These are phyloP conservation scores for Phengaris arion DNA, from an alignment of 2,888 invertebrate species.

Conservation along the genomic window DNA sequence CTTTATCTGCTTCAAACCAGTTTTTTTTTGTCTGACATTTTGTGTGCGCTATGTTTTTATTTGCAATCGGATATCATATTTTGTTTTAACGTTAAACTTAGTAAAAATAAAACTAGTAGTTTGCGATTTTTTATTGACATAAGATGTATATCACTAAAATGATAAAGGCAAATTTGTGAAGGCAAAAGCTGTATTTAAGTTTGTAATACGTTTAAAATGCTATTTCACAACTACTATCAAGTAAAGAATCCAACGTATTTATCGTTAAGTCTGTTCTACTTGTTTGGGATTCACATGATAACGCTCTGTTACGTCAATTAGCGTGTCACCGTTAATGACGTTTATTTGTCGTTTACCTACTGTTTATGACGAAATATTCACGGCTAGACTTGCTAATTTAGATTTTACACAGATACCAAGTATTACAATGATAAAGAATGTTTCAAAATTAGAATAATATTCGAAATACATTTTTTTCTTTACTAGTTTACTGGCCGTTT, in stretches of 20 bases:
- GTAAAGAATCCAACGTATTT: background rate
- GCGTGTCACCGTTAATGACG: background rate
- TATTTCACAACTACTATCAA: background rate
- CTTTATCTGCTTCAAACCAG: background rate
- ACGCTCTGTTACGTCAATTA: background rate
- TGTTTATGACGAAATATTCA: background rate
- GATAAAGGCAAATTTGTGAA: no score
- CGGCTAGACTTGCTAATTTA: background rate
- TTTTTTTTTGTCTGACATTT: background rate
- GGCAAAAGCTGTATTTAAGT: no score
- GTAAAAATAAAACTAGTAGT: no score
- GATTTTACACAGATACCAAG: background rate
- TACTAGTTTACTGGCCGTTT: background rate
- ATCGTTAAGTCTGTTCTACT: background rate
- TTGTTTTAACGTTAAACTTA: background rate
- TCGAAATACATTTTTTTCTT: background rate
- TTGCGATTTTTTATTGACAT: no score
- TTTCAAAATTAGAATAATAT: background rate
- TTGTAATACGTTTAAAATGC: no score
- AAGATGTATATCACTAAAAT: no score
- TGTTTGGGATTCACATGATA: background rate
- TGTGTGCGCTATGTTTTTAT: slow-evolving; percentile 10
- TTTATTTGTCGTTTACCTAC: background rate
- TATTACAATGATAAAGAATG: background rate
- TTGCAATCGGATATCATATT: slow-evolving; percentile 3